Evolutionary conservation across 2,888 invertebrate species (phyloP), one percentile per base, ranked within the genome.

Genomic region (Lasioglossum malachurum): DNA sequence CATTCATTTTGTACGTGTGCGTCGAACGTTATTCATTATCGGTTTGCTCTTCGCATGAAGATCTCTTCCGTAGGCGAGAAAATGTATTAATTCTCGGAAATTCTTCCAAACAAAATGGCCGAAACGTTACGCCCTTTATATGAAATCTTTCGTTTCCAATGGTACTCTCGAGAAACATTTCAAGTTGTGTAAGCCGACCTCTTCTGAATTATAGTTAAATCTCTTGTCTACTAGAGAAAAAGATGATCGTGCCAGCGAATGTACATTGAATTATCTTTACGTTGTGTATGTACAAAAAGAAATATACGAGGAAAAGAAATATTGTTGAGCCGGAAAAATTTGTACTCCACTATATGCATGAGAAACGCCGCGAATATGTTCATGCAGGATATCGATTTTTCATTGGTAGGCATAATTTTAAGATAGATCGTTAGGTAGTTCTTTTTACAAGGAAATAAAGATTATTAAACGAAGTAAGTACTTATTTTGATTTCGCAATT

Each of bases 291-390:
- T 84, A 85, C 74, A 76, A 12, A 49, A 64, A 75, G 8, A 1
- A 74, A 12, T 41, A 31, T 31, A 35, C 4, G 31, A 38, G 38
- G 69, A 8, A 69, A 71, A 53, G 60, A 78, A 57, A 60, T 46
- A 86, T 87, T 82, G 90, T 91, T 84, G 82, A 88, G 80, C 69
- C 79, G 81, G 80, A 83, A 82, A 84, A 82, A 84, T 88, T 91
- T 91, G 84, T 88, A 91, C 90, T 91, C 90, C 86, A 87, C 83
- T 86, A 86, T 87, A 85, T 88, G 88, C 88, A 89, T 81, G 86
- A 84, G 73, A 67, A 87, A 84, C 82, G 80, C 60, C 49, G 79
- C 35, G 75, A 85, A 75, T 87, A 82, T 83, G 80, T 81, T 80
- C 83, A 46, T 84, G 82, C 60, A 80, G 79, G 12, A 80, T 41